Conservation (phyloP, 2,888 invertebrate species). For the Dioctria linearis region DNA sequence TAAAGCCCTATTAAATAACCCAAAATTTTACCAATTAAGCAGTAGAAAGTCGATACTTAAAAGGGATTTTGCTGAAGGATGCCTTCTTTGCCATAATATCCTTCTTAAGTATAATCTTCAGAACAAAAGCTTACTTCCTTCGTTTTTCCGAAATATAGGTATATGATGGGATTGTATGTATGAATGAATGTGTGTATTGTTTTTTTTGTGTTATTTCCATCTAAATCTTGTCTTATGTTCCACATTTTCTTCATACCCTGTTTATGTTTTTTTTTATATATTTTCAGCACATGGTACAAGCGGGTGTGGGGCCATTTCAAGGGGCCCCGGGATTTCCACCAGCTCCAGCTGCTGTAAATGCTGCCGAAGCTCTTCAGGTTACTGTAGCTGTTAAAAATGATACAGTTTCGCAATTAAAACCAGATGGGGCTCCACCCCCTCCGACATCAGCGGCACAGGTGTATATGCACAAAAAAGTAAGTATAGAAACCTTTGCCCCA, state of each 20-base stretch:
- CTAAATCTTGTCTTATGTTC: not conserved
- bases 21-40: slow-evolving; percentile 20
- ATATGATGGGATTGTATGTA: too few relatives aligned
- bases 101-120: not conserved
- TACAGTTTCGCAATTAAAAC: slow-evolving; percentile 67
- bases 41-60: slow-evolving; percentile 20
- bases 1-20: not conserved
- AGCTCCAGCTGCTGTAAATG: slow-evolving; percentile 66
- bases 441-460: slow-evolving; percentile 61
- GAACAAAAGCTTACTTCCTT: not conserved
- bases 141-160: too few relatives aligned
- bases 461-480: slow-evolving; percentile 59
- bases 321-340: slow-evolving; percentile 70
- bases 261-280: slow-evolving; percentile 46
- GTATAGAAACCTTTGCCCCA: slow-evolving; percentile 23
- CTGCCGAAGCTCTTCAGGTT: slow-evolving; percentile 68
- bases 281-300: slow-evolving; percentile 70
- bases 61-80: not conserved
- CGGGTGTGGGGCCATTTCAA: slow-evolving; percentile 69
- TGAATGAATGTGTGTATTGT: not conserved
- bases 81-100: not conserved
- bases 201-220: not conserved
- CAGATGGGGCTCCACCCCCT: slow-evolving; percentile 64
- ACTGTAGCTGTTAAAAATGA: slow-evolving; percentile 68
- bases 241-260: not conserved